Base-by-base conservation (phyloP, 1,140 invertebrate genomes). In the Drosophila auraria region DNA sequence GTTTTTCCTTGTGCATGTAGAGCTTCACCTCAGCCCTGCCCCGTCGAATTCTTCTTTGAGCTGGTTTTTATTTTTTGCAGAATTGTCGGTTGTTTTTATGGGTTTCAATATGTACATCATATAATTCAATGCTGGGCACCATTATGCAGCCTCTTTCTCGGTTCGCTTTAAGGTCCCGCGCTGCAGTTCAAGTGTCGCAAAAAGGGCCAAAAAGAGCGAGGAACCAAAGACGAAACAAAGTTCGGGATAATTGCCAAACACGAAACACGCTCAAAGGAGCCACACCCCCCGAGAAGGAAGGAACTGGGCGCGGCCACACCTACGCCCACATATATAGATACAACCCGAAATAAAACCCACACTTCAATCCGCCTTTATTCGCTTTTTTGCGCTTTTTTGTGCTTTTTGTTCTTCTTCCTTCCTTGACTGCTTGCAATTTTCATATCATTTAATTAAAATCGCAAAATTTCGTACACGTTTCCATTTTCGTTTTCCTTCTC, bases 371-470 rank as follows among this genome's bases (percentile, higher is more conserved):
- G 38, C 33, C 27, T n/a, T 36, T 56, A 45, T 40, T 45, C 59
- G 8, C 15, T 50, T 12, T 30, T 14, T 14, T 27, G 27, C 27
- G 27, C 27, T 40, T 33, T 33, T 33, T 33, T 33, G 30, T 9
- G 40, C 30, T 25, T 59, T 27, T 27, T 38, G 53, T 64, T 59
- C 54, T 70, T 62, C 71, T 27, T 69, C 60, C 49, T 44, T 72
- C 53, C 58, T 70, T 59, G 68, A 87, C 68, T 75, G 71, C 84
- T 89, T 87, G 84, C 80, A 87, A 87, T 87, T 89, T 89, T 90
- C 86, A 87, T 87, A 87, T 87, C 86, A 89, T 89, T 89, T 89
- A 89, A 89, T 89, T 89, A 89, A 89, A 89, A 89, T 89, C 86
- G 86, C 86, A 89, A 90, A 74, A 89, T 89, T 89, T 89, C 79